Evolutionary conservation across 2,888 invertebrate genomes (phyloP).

Genomic region (Netelia melanura): DNA sequence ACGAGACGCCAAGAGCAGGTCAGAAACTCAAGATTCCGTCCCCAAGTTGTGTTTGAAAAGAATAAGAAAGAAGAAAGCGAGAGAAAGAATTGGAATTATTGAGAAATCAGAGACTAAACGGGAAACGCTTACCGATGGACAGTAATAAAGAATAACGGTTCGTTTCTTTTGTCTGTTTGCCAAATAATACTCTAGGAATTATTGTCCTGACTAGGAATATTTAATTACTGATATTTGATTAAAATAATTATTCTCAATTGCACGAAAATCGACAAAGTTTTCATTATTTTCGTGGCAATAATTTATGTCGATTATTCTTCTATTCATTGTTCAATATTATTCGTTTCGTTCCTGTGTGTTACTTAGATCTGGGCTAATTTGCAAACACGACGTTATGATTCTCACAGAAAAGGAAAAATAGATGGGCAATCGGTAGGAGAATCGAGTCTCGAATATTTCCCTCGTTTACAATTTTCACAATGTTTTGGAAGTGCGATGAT

Average conservation of each 20-base stretch:
- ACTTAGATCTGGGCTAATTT: not conserved
- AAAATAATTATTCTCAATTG: too few species aligned
- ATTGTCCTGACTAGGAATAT: too few species aligned
- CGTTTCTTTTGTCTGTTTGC: too few species aligned
- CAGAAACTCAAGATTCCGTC: constrained; percentile 22
- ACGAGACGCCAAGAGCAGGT: constrained; percentile 32
- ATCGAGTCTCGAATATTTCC: not conserved
- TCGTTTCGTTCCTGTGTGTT: not conserved
- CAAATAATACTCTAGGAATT: too few species aligned
- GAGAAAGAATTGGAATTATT: constrained; percentile 1
- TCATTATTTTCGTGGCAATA: not conserved
- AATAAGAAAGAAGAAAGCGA: constrained; percentile 20
- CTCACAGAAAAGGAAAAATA: not conserved
- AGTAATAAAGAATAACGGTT: too few species aligned
- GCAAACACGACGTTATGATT: not conserved
- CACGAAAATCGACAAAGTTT: too few species aligned
- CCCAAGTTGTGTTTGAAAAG: not conserved
- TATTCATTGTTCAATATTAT: not conserved
- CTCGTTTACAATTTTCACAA: constrained; percentile 19
- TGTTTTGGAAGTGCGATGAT: constrained; percentile 14
- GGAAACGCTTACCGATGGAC: not conserved
- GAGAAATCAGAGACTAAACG: not conserved
- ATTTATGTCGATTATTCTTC: not conserved
- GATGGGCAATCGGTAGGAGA: not conserved
- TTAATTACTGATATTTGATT: too few species aligned